Evolutionary conservation across 2,113 vertebrate species (phyloP), one percentile per base, ranked within the genome.

Genomic region (Aix galericulata): DNA sequence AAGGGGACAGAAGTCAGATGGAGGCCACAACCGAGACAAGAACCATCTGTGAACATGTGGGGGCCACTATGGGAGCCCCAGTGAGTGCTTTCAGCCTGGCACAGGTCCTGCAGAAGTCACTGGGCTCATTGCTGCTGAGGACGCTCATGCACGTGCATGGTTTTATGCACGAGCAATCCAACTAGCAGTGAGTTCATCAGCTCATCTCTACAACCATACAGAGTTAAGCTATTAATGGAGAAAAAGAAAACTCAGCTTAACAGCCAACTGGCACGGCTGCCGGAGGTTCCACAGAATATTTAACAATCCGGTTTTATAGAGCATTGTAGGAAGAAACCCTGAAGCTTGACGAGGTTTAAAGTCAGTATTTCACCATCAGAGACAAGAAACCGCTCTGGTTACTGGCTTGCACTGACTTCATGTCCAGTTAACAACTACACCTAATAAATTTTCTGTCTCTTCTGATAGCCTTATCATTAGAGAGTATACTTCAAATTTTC

Each of bases 61-160:
- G 32, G 40, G 7, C 13, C n/a, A 10, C 55, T 9, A 64, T 38
- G 73, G 53, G 48, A 44, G 8, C 42, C 18, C 15, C 71, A 34
- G 25, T 2, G 40, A 82, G 16, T 0, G 4, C 21, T n/a, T 31
- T 4, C 53, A 60, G 13, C 7, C 40, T 5, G 7, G 78, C 40
- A 38, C 64, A 72, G 40, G 8, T 48, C 20, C 50, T 4, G 2
- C 2, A 2, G 55, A 50, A 73, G 53, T 17, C 2, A 1, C 27
- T 34, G 50, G 29, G 17, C 44, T 68, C 32, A 0, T 1, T 11
- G 20, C 29, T 60, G 32, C n/a, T 0, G 0, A 18, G 56, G 29
- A 25, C 42, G 16, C 29, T n/a, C 27, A 21, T 26, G 8, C 44
- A 12, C 4, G 4, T 13, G 22, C 20, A 10, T 5, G 4, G 34